Percentiles rank a stretch among this genome's conserved stretches.
Evolutionary conservation across 2,113 vertebrate species (phyloP).

Genomic region (Rhombomys opimus): DNA sequence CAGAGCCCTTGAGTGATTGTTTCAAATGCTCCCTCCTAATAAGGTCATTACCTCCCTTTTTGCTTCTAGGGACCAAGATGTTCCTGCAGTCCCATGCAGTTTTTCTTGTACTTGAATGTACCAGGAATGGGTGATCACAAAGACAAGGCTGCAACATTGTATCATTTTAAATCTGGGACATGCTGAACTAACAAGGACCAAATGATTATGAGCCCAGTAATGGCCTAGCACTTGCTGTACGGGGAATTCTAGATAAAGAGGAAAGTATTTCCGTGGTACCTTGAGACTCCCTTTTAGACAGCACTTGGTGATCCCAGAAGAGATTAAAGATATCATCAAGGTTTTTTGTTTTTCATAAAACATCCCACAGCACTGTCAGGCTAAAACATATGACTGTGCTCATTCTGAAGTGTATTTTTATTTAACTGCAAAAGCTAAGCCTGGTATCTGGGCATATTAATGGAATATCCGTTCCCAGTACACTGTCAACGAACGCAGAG

Average conservation of each 20-base stretch:
- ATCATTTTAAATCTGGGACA: slow-evolving; percentile 63
- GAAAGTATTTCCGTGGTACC: slow-evolving; percentile 27
- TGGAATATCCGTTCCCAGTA: neutral
- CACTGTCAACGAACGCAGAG: neutral
- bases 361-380: slow-evolving; percentile 52
- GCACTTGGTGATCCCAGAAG: slow-evolving; percentile 61
- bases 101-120: slow-evolving; percentile 9
- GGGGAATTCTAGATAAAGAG: slow-evolving; percentile 58
- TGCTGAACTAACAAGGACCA: slow-evolving; percentile 44
- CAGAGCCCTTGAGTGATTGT: neutral
- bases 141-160: slow-evolving; percentile 39
- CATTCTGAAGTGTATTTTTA: slow-evolving; percentile 74
- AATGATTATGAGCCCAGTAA: slow-evolving; percentile 69
- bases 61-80: neutral
- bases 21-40: neutral
- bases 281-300: slow-evolving; percentile 66
- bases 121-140: neutral
- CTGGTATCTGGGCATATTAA: slow-evolving; percentile 34
- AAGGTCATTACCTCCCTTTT: slow-evolving; percentile 22
- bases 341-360: slow-evolving; percentile 54
- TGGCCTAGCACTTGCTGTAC: slow-evolving; percentile 28
- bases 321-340: slow-evolving; percentile 79
- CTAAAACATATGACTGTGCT: slow-evolving; percentile 80
- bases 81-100: neutral
- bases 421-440: slow-evolving; percentile 61